Evolutionary conservation across 2,797 vertebrate genomes (phyloP), one percentile per base, ranked within the genome.

Genomic region (Darevskia mixta): DNA sequence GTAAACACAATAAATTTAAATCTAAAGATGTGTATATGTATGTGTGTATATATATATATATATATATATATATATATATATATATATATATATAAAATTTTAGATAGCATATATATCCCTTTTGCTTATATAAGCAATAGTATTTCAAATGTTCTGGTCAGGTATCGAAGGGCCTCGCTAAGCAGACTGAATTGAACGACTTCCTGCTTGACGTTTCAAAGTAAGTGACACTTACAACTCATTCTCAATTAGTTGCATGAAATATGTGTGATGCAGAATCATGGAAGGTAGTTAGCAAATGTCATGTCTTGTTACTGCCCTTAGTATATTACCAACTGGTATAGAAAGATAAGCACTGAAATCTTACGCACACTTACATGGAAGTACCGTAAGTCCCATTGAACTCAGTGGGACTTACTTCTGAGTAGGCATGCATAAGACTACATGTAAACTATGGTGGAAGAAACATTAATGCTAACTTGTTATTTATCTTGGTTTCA

Each of bases 121-220:
- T 92, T 73, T 88, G 79, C 67, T 95, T 87, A 86, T 88, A 83
- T 71, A 91, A 94, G 86, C 38, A n/a, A 83, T 92, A 92, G 83
- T 82, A 58, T 6, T 0, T 64, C 58, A 77, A 90, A 75, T 94
- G 13, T 93, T 69, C 35, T 86, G 7, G 83, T 94, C 95, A 99
- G 99, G 98, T 99, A 83, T 99, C 98, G 97, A 97, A 98, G 96
- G 99, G 99, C 93, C 98, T 99, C 91, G 98, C 99, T 95, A 99
- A 99, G 94, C 99, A 99, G 97, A 99, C 99, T 7, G 99, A 99
- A 93, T 95, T 99, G 96, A 99, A 99, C 89, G 99, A 99, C 97
- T 99, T 99, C 96, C 98, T 99, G 83, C 98, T 99, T 92, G 98
- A 99, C 89, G 99, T 99, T 91, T 99, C 98, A n/a, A 99, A 99